phyloP scores from a whole-genome alignment of 53 echinoderm and acorn worm genomes.

The Henricia sp. region DNA sequence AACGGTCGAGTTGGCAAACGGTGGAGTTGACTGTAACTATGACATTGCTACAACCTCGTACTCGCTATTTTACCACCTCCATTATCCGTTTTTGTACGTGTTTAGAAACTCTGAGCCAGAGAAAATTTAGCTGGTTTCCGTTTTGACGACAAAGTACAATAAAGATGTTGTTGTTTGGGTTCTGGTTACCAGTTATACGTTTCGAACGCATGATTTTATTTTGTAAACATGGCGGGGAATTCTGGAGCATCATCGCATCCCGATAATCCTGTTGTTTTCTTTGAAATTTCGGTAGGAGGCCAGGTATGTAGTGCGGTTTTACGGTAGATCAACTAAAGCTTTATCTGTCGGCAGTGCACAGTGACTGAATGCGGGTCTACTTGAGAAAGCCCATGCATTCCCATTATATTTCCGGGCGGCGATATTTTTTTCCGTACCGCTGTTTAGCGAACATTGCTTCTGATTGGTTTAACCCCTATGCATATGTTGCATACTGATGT shows the following conservation, averaged over 20 bases:
- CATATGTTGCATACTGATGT: too few relatives aligned
- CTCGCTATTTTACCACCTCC: neutral
- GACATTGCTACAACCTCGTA: conserved; percentile 9
- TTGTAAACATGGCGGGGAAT: conserved; percentile 43
- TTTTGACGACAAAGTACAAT: too few relatives aligned
- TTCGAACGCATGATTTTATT: neutral
- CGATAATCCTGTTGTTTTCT: conserved; percentile 90
- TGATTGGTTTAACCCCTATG: too few relatives aligned
- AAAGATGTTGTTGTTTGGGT: neutral
- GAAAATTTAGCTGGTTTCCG: neutral
- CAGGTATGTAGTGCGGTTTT: conserved; percentile 67
- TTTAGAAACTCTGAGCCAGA: neutral
- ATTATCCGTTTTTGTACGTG: neutral
- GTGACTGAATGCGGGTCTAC: too few relatives aligned
- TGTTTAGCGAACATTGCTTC: too few relatives aligned
- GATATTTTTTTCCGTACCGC: too few relatives aligned
- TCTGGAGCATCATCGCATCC: neutral
- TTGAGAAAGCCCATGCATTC: too few relatives aligned
- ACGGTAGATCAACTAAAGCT: neutral
- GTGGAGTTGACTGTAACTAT: too few relatives aligned
- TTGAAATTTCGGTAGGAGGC: conserved; percentile 89
- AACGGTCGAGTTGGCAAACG: too few relatives aligned
- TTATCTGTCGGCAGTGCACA: too few relatives aligned
- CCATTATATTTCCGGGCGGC: too few relatives aligned
- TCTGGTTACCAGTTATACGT: conserved; percentile 9